Evolutionary conservation across 2,797 vertebrate genomes (phyloP), one percentile per base, ranked within the genome.

Genomic region (Lacerta viridis): DNA sequence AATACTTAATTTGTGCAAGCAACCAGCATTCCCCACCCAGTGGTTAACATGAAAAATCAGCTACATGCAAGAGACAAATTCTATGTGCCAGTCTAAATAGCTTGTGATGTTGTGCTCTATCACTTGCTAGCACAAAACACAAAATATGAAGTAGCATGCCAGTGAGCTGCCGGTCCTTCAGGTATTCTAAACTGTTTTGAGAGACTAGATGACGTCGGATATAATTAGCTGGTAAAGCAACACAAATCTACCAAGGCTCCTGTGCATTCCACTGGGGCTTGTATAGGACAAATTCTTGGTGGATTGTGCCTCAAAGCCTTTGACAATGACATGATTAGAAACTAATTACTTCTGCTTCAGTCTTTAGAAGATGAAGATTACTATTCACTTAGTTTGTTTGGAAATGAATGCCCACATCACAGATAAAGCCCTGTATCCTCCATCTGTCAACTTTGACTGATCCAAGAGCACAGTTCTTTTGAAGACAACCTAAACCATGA

Each of bases 361-460:
- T 84, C n/a, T 76, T 88, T 78, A 80, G 90, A 93, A 88, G 66
- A 7, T 3, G 89, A 87, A 83, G 43, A 41, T 83, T 36, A 27
- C 78, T 90, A 9, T 29, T 77, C 15, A 10, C 36, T 23, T 66
- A 1, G 75, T 89, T 90, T 71, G 72, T 29, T 82, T 81, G 66
- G 20, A 69, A 89, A 36, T 17, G 85, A 33, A 23, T 81, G 76
- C 83, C 66, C 4, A 23, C 39, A 39, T 4, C 18, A 23, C 41
- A 87, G 69, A 90, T 18, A 29, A 59, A 3, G 6, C 0, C 3
- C 36, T 61, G 11, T 18, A 36, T 20, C 1, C 81, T 36, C 20
- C 75, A 77, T 18, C 0, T 2, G 50, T 46, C 11, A 78, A 68
- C 27, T 83, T 86, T 59, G 9, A 10, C 29, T 84, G 25, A 88